phyloP scores from a whole-genome alignment of 1,140 invertebrate species.

The Ips nitidus region DNA sequence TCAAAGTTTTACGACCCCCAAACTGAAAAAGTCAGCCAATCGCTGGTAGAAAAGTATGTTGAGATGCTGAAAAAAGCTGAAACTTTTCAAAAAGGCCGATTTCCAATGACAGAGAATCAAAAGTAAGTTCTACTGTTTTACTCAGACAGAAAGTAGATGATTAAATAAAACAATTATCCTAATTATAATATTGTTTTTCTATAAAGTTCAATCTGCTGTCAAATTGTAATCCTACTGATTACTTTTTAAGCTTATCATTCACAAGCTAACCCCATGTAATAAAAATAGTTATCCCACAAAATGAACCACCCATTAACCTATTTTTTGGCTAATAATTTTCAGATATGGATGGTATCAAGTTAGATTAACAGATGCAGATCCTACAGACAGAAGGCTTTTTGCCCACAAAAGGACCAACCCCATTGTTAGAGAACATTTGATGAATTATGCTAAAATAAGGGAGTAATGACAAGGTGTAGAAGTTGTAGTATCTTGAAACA shows the following conservation, averaged over 20 bases:
- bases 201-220: too few relatives aligned
- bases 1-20: constrained; percentile 40
- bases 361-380: constrained; percentile 41
- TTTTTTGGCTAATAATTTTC: constrained; percentile 10
- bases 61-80: constrained; percentile 20
- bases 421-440: constrained; percentile 50
- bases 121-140: constrained; percentile 11
- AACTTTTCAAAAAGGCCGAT: constrained; percentile 4
- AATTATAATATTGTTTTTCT: too few relatives aligned
- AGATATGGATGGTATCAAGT: constrained; percentile 54
- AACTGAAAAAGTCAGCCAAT: constrained; percentile 26
- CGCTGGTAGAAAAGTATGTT: constrained; percentile 27
- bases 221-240: too few relatives aligned
- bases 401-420: constrained; percentile 47
- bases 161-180: too few relatives aligned
- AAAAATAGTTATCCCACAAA: not conserved
- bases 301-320: too few relatives aligned
- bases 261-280: not conserved
- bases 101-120: constrained; percentile 33
- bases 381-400: constrained; percentile 43
- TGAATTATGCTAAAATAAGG: constrained; percentile 50
- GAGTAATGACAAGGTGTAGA: constrained; percentile 26
- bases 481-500: too few relatives aligned
- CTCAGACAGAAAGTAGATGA: too few relatives aligned
- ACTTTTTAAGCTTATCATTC: constrained; percentile 1